phyloP scores from a whole-genome alignment of 1,140 invertebrate species.

The Planococcus citri region DNA sequence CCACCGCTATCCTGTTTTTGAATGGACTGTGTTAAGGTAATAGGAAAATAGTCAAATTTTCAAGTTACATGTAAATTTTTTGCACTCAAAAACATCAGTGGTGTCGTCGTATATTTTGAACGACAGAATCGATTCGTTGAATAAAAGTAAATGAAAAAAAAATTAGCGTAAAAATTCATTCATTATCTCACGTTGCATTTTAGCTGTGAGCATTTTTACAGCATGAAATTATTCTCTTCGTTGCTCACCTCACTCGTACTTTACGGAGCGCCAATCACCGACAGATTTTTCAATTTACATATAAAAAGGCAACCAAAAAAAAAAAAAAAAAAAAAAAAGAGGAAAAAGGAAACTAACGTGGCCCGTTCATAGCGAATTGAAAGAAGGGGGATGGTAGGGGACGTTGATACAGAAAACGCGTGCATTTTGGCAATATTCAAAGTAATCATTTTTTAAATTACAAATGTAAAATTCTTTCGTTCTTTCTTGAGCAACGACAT shows the following conservation, averaged over 20 bases:
- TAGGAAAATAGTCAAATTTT: too few species aligned
- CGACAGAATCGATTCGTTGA: neutral
- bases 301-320: neutral
- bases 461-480: neutral
- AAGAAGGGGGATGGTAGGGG: too few species aligned
- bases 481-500: neutral
- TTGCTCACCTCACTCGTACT: neutral
- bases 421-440: neutral
- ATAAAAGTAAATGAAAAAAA: conserved; percentile 1
- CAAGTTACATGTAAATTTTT: too few species aligned
- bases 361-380: neutral
- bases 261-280: neutral
- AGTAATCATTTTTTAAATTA: neutral
- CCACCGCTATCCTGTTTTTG: too few species aligned
- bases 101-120: too few species aligned
- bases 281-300: conserved; percentile 2
- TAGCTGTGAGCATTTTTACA: neutral
- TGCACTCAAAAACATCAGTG: too few species aligned
- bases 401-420: neutral
- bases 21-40: too few species aligned
- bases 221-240: neutral
- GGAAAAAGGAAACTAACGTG: too few species aligned
- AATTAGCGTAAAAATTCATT: neutral
- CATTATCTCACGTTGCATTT: neutral
- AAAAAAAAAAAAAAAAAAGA: too few species aligned